These are phyloP conservation scores for Darevskia mixta DNA, from an alignment of 2,797 vertebrate genomes.

Conservation along the genomic window DNA sequence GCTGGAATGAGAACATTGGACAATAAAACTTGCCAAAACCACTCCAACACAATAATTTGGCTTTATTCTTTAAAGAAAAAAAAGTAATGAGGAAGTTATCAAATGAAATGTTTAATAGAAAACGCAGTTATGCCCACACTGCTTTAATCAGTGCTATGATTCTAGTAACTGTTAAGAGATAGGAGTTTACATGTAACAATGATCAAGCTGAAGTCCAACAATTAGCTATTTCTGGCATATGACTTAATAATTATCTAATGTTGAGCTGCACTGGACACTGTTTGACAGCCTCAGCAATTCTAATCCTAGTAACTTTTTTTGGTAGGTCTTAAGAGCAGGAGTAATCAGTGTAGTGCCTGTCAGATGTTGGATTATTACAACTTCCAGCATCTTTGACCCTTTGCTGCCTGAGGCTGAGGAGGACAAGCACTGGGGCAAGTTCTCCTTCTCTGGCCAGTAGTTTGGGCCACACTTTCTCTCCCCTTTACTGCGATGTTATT, in stretches of 20 bases:
- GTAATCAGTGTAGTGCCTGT: not conserved
- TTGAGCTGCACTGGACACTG: not conserved
- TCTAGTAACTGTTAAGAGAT: not conserved
- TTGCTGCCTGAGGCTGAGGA: not conserved
- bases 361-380: not conserved
- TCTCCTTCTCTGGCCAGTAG: too few species aligned
- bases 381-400: not conserved
- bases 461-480: too few species aligned
- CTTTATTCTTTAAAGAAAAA: slow-evolving; percentile 32
- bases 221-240: not conserved
- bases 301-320: not conserved
- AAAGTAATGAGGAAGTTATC: slow-evolving; percentile 30
- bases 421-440: too few species aligned
- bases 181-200: not conserved
- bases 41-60: slow-evolving; percentile 41
- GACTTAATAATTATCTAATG: slow-evolving; percentile 3
- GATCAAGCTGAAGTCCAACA: not conserved
- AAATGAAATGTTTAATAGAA: slow-evolving; percentile 46
- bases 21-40: slow-evolving; percentile 6
- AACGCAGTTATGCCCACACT: slow-evolving; percentile 6
- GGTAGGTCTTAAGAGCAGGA: not conserved
- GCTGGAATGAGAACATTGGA: slow-evolving; percentile 43
- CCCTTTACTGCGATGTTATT: too few species aligned
- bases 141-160: not conserved
- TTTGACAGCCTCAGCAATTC: not conserved